These are phyloP conservation scores for Boulengeromyrus knoepffleri DNA, from an alignment of 2,113 vertebrate genomes.

Conservation along the genomic window DNA sequence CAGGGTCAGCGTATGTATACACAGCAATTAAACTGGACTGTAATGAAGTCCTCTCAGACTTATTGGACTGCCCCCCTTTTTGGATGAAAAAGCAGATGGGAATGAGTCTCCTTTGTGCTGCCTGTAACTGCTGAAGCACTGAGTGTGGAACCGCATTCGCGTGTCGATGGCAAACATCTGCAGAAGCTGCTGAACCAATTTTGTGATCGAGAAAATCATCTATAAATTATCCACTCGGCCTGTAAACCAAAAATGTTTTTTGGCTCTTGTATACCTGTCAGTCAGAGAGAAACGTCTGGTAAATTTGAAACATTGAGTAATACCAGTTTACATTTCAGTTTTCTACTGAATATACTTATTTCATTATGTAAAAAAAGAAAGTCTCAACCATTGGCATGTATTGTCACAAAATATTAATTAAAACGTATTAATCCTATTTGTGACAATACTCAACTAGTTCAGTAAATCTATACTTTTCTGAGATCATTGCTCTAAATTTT, in stretches of 20 bases:
- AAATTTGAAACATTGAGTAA: not conserved
- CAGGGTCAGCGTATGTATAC: not conserved
- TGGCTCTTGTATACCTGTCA: not conserved
- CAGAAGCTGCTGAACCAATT: not conserved
- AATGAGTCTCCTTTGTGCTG: not conserved
- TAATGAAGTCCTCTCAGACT: not conserved
- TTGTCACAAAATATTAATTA: not conserved
- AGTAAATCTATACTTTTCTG: not conserved
- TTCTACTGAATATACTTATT: not conserved
- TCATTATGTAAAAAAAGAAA: not conserved
- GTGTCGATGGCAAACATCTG: not conserved
- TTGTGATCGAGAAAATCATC: not conserved
- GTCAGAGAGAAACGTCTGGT: not conserved
- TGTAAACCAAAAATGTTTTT: not conserved
- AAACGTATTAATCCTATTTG: not conserved
- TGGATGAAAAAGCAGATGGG: not conserved
- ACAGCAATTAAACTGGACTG: not conserved
- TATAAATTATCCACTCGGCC: not conserved
- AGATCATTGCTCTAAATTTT: not conserved
- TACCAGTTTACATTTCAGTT: not conserved
- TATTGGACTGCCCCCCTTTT: too few species aligned
- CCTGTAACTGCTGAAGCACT: not conserved
- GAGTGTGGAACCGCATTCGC: not conserved
- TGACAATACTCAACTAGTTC: not conserved
- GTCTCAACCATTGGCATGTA: not conserved